A percentile compares a stretch with the other conserved stretches of the same genome.
These are phyloP conservation scores for Delphinapterus leucas DNA, from an alignment of 2,113 vertebrate genomes.

Conservation along the genomic window DNA sequence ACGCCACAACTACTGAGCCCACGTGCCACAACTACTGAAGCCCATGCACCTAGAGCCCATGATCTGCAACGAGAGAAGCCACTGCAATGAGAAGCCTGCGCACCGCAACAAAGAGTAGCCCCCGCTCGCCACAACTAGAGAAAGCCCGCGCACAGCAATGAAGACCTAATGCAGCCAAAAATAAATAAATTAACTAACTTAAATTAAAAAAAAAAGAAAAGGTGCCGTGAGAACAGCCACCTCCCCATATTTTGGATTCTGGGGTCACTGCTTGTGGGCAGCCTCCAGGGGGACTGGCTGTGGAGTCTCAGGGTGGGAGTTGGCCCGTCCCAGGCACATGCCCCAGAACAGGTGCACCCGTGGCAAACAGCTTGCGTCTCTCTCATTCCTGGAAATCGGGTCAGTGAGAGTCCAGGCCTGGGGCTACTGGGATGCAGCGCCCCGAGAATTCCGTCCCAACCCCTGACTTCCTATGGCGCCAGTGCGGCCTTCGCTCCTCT, in stretches of 20 bases:
- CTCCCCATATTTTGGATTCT: neutral
- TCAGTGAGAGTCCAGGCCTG: neutral
- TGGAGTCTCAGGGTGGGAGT: neutral
- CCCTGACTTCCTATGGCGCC: fast-evolving
- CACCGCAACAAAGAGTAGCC: too few relatives aligned
- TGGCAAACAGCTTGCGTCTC: neutral
- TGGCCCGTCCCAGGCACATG: neutral
- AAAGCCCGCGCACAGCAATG: too few relatives aligned
- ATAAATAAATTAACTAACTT: too few relatives aligned
- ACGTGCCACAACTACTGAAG: too few relatives aligned
- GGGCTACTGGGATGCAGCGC: neutral
- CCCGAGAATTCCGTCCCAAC: neutral
- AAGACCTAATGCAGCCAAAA: too few relatives aligned
- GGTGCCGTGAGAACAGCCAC: neutral
- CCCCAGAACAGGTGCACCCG: neutral
- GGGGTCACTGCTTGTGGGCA: fast-evolving
- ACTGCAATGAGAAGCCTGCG: too few relatives aligned
- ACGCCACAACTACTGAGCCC: too few relatives aligned
- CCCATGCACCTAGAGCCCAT: too few relatives aligned
- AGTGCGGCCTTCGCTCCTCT: neutral
- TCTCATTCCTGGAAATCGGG: neutral
- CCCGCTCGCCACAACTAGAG: too few relatives aligned
- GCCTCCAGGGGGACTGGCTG: neutral
- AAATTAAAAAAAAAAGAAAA: neutral
- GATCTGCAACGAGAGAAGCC: too few relatives aligned